phyloP scores from a whole-genome alignment of 2,113 vertebrate genomes.

The Gambusia affinis region DNA sequence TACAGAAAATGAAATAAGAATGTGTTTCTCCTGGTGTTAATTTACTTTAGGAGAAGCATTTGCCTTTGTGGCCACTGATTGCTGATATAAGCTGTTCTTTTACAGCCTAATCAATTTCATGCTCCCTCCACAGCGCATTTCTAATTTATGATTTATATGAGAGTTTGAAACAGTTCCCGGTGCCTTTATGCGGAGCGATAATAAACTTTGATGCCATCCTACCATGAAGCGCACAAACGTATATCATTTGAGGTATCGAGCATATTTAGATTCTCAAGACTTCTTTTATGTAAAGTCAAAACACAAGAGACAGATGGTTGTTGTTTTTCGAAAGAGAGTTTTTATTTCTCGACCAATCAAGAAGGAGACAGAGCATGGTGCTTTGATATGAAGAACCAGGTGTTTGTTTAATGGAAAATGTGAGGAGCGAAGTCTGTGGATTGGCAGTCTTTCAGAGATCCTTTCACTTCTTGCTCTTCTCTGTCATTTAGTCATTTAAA shows the following conservation, averaged over 20 bases:
- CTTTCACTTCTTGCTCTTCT: slow-evolving; percentile 10
- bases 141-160: slow-evolving; percentile 36
- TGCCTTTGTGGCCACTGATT: slow-evolving; percentile 28
- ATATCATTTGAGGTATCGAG: slow-evolving; percentile 10
- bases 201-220: slow-evolving; percentile 23
- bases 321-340: neutral
- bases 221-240: slow-evolving; percentile 21
- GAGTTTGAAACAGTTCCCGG: slow-evolving; percentile 8
- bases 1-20: slow-evolving; percentile 37
- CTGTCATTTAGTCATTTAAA: slow-evolving; percentile 12
- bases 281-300: slow-evolving; percentile 9
- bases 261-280: slow-evolving; percentile 7
- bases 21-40: slow-evolving; percentile 34
- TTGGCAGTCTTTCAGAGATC: neutral
- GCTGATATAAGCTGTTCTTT: slow-evolving; percentile 45
- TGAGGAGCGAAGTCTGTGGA: neutral
- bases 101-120: slow-evolving; percentile 55
- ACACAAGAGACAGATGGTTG: slow-evolving; percentile 15
- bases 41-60: slow-evolving; percentile 31
- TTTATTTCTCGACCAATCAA: slow-evolving; percentile 20
- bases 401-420: slow-evolving; percentile 20
- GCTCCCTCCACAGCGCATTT: slow-evolving; percentile 36
- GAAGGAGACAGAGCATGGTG: slow-evolving; percentile 13
- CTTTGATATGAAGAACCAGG: slow-evolving; percentile 2
- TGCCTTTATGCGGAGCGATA: slow-evolving; percentile 7